Evolutionary conservation across 2,113 vertebrate species (phyloP), one percentile per base, ranked within the genome.

Genomic region (Ciconia boyciana): DNA sequence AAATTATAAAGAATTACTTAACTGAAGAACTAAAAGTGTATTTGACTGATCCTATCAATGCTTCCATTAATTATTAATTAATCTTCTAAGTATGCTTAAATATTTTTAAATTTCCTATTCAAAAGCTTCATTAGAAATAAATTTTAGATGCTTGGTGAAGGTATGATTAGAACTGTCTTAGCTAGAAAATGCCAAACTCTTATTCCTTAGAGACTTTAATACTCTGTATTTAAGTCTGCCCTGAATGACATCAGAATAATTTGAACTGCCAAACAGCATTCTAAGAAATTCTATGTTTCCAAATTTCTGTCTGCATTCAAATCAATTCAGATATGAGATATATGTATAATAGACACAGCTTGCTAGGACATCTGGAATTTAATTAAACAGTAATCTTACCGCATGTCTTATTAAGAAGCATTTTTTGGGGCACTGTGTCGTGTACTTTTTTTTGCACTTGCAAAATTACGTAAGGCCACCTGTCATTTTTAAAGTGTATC

Each of bases 271-370:
- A 94, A 95, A 91, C 6, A 29, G 62, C 69, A 94, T 89, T 87
- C 91, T 93, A 96, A 91, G 82, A 93, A 96, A 80, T 91, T 88
- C 51, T n/a, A 49, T n/a, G 46, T 80, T 96, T 91, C 39, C 57
- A 91, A 94, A 94, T 96, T 87, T 95, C 79, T 41, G 32, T 77
- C 66, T 86, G 43, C 13, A 72, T 76, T 87, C 19, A 79, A 79
- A 58, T 93, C 28, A 66, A 18, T 66, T 91, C 66, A 96, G 75
- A 87, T 41, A 76, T 20, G 6, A 90, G 17, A 46, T 54, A 77
- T 39, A 79, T 57, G 15, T 69, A 80, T 49, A 79, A 89, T 8
- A 92, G n/a, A 20, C 44, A 74, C 21, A 82, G 20, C 32, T 64
- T 94, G 8, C 17, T 57, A 87, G 43, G 36, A 72, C 24, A 88